phyloP scores from a whole-genome alignment of 2,113 vertebrate species.

The Phaetusa simplex region DNA sequence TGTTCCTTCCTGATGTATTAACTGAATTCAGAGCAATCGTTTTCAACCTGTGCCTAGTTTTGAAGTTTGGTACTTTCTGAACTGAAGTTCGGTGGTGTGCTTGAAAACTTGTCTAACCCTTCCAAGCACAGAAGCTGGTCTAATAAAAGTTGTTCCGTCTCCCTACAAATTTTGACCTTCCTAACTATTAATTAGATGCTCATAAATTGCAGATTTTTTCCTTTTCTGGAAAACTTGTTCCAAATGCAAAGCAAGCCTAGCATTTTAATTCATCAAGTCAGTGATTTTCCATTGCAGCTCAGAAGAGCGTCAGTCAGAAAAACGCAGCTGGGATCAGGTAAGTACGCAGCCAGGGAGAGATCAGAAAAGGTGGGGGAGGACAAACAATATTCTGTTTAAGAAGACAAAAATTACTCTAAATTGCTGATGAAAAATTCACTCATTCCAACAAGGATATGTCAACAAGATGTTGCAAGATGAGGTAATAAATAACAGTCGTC shows the following conservation, averaged over 20 bases:
- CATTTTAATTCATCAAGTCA: neutral
- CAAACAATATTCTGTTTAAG: neutral
- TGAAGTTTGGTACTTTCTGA: neutral
- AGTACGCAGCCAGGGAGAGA: neutral
- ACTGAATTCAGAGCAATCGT: neutral
- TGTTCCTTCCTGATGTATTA: neutral
- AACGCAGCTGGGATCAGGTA: neutral
- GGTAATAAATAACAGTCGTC: neutral
- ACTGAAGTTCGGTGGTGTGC: neutral
- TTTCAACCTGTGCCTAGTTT: neutral
- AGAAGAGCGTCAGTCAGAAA: neutral
- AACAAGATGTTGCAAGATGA: neutral
- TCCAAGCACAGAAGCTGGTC: neutral
- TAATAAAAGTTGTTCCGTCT: neutral
- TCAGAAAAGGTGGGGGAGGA: neutral
- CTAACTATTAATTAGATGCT: neutral
- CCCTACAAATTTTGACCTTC: neutral
- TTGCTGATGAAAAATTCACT: neutral
- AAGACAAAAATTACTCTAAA: neutral
- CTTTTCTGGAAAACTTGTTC: neutral
- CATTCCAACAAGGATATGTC: neutral
- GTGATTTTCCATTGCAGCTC: neutral
- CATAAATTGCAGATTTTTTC: neutral
- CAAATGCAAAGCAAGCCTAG: neutral
- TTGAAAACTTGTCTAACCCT: neutral